phyloP scores from a whole-genome alignment of 2,888 invertebrate species.

The Boloria euphrosyne region DNA sequence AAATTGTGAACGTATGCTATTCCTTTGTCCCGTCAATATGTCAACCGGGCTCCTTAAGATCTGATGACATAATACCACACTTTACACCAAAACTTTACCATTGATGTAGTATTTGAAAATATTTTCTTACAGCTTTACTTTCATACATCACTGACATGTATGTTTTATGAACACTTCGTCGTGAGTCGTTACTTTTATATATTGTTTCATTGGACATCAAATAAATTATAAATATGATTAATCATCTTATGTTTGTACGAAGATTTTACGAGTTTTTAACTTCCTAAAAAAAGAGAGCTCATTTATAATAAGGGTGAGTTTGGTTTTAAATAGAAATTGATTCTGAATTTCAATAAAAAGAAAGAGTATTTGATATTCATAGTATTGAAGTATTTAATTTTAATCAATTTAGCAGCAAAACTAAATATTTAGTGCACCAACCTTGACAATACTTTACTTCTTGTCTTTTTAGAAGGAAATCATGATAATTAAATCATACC shows the following conservation, averaged over 20 bases:
- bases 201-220: constrained; percentile 3
- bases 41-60: constrained; percentile 60
- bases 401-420: too few relatives aligned
- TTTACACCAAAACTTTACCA: constrained; percentile 47
- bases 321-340: too few relatives aligned
- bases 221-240: constrained; percentile 13
- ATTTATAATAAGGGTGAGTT: background rate
- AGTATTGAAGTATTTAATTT: too few relatives aligned
- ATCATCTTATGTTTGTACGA: background rate
- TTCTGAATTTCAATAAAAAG: too few relatives aligned
- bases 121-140: constrained; percentile 24
- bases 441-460: too few relatives aligned
- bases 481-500: too few relatives aligned
- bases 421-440: too few relatives aligned
- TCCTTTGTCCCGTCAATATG: constrained; percentile 80
- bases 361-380: too few relatives aligned
- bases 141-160: constrained; percentile 17
- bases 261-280: background rate
- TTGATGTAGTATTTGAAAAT: constrained; percentile 25
- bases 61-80: constrained; percentile 64
- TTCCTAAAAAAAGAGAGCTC: background rate
- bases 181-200: constrained; percentile 6
- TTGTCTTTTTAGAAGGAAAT: too few relatives aligned
- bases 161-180: constrained; percentile 12
- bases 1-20: constrained; percentile 64